These are phyloP conservation scores for Lepus europaeus DNA, from an alignment of 2,113 vertebrate genomes.

Conservation along the genomic window DNA sequence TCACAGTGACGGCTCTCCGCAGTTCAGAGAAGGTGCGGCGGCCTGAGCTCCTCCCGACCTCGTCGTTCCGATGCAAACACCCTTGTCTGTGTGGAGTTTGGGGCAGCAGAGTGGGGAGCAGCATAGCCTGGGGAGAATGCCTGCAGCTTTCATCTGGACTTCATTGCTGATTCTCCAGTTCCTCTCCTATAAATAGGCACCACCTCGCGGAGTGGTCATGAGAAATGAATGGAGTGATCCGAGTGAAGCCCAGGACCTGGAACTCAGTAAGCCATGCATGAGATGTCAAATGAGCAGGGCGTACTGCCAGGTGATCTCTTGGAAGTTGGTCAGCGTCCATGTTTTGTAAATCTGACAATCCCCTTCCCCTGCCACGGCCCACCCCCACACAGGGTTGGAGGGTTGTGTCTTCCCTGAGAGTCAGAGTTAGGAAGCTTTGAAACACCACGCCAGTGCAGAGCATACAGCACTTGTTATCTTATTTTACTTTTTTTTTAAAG, in stretches of 20 bases:
- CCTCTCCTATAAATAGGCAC: background rate
- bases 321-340: background rate
- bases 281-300: background rate
- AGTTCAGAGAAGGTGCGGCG: background rate
- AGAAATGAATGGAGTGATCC: background rate
- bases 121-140: background rate
- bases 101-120: background rate
- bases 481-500: too few species aligned
- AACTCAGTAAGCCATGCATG: background rate
- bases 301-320: background rate
- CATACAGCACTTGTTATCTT: background rate
- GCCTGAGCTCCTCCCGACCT: background rate
- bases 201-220: background rate
- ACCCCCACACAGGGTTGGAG: background rate
- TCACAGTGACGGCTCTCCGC: background rate
- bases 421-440: background rate
- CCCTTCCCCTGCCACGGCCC: background rate
- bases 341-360: background rate
- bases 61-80: background rate
- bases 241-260: background rate
- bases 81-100: background rate
- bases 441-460: background rate
- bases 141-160: background rate
- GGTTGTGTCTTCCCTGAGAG: background rate
- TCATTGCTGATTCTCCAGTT: background rate